phyloP scores from a whole-genome alignment of 2,113 vertebrate species.

The Oenanthe melanoleuca region DNA sequence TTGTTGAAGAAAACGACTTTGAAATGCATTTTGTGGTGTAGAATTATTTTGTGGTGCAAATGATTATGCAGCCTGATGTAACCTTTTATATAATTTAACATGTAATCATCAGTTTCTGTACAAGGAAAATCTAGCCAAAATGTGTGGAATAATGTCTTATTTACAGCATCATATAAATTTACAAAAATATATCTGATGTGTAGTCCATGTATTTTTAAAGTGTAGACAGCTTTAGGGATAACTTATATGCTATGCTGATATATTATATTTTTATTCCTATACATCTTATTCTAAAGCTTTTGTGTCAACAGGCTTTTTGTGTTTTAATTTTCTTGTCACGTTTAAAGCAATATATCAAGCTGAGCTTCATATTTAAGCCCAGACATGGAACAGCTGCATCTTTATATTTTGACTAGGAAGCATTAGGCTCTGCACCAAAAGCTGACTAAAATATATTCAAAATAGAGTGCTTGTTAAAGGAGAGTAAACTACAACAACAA shows the following conservation, averaged over 20 bases:
- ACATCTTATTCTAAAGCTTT: background rate
- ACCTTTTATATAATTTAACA: background rate
- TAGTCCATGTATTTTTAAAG: background rate
- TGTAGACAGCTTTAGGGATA: background rate
- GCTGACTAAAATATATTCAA: background rate
- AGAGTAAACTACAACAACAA: background rate
- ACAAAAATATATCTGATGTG: background rate
- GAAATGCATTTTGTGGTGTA: slow-evolving; percentile 30
- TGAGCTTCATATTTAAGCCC: slow-evolving; percentile 24
- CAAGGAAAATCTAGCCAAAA: background rate
- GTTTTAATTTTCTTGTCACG: slow-evolving; percentile 43
- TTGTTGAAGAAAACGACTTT: slow-evolving; percentile 38
- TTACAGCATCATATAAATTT: background rate
- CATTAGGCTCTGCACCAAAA: slow-evolving; percentile 11
- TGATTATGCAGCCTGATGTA: background rate
- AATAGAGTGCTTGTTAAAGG: background rate
- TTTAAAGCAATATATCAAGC: slow-evolving; percentile 37
- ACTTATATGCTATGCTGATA: background rate
- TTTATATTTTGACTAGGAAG: slow-evolving; percentile 39
- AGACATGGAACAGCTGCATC: slow-evolving; percentile 20
- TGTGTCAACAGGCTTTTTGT: background rate
- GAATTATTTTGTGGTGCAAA: slow-evolving; percentile 16
- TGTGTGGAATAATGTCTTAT: background rate
- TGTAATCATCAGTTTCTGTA: background rate
- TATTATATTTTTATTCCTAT: background rate